Evolutionary conservation across 2,888 invertebrate species (phyloP), one percentile per base, ranked within the genome.

Genomic region (Hirtodrosophila duncani): DNA sequence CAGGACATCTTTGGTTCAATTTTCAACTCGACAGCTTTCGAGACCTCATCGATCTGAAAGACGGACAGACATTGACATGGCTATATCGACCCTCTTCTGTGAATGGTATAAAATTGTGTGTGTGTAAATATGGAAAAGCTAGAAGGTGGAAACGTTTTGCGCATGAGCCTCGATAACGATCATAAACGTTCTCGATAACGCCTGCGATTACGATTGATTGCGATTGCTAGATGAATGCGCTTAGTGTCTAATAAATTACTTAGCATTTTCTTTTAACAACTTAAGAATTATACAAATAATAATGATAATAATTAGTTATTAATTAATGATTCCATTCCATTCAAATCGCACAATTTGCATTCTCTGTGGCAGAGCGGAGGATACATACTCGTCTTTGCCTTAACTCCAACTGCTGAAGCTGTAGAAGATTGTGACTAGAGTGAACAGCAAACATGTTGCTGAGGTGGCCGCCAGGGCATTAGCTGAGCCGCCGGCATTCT

Each of bases 381-480:
- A 44, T 63, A n/a, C n/a, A n/a, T n/a, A n/a, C n/a, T 26, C 55
- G 66, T 46, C 58, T 60, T 27, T 50, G 61, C 66, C 55, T 79
- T 79, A 75, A 79, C 80, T 79, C 59, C 72, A 64, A 48, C 72
- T 63, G 51, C 67, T 70, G 53, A 63, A 66, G 51, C 67, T 70
- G 53, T 64, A 66, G 55, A 72, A 49, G 43, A 56, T 52, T 67
- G 79, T 81, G 82, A 83, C 82, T 81, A 83, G 83, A 61, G 68
- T 59, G 45, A 75, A 67, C 27, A 71, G 59, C 27, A 59, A 60
- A 44, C 68, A 68, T 13, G 56, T 67, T 55, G 63, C 60, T n/a
- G n/a, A n/a, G 26, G 60, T 44, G 52, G 57, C 61, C 23, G 63
- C 43, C 49, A 56, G 37, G 6, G 59, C 62, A 43, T 64, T 65